These are phyloP conservation scores for Oreotrochilus melanogaster DNA, from an alignment of 2,113 vertebrate species.

Conservation along the genomic window DNA sequence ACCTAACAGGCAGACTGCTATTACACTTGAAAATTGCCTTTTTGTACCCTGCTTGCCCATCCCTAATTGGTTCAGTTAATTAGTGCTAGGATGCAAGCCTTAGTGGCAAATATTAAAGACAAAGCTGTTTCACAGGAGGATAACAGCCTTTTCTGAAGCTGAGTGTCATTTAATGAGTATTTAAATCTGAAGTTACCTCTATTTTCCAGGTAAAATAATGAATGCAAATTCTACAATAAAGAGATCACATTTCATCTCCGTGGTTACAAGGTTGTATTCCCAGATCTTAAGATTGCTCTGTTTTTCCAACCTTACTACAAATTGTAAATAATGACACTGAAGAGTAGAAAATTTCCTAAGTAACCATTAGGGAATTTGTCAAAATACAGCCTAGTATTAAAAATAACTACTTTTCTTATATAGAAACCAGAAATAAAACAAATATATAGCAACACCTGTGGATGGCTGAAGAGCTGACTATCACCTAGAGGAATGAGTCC, in stretches of 20 bases:
- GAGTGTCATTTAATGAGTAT: not conserved
- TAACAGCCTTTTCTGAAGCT: not conserved
- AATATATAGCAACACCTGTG: not conserved
- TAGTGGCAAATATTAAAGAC: not conserved
- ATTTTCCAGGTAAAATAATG: not conserved
- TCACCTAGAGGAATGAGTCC: not conserved
- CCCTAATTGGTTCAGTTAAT: not conserved
- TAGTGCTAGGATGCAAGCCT: not conserved
- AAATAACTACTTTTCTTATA: not conserved
- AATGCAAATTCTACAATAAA: not conserved
- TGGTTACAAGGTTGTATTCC: not conserved
- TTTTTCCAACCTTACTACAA: not conserved
- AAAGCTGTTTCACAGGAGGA: not conserved
- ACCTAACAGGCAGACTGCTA: not conserved
- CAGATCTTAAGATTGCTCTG: not conserved
- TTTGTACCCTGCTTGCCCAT: not conserved
- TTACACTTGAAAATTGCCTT: not conserved
- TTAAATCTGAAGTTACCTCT: not conserved
- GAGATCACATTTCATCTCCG: not conserved
- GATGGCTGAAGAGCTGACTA: not conserved
- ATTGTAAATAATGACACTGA: not conserved
- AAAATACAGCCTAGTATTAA: not conserved
- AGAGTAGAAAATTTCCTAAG: not conserved
- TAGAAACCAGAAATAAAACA: not conserved
- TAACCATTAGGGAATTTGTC: not conserved